Evolutionary conservation across 2,797 vertebrate species (phyloP), one percentile per base, ranked within the genome.

Genomic region (Hipposideros larvatus): DNA sequence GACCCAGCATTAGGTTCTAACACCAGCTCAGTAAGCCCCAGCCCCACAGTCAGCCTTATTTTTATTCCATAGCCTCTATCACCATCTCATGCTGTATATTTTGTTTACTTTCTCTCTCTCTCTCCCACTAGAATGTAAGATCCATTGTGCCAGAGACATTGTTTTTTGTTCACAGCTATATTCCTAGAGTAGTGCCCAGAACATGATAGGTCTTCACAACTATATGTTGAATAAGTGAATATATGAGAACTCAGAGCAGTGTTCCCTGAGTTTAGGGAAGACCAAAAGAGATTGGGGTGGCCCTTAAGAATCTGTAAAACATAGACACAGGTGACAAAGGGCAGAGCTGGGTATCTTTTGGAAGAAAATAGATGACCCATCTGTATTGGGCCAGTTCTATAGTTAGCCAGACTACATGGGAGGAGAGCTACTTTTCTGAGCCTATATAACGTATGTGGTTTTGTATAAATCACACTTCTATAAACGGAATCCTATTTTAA

Each of bases 401-500:
- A 63, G 79, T 90, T 95, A 87, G 84, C 66, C 70, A 90, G 87
- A 19, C 37, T 59, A 11, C 90, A 7, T 19, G 84, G 71, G 78
- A 94, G 53, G 80, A 86, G 68, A 87, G 66, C 84, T 94, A 5
- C 92, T 95, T 91, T 93, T 53, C 87, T 74, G 90, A 82, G 84
- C 80, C 84, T 94, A 85, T 92, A 63, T 92, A 97, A 96, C 96
- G 94, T 93, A 95, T 93, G 92, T 94, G 95, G 77, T 85, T 94
- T 93, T 74, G 51, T 93, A 57, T 96, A 96, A 96, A 83, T 96
- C 95, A 95, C 85, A 92, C 96, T 97, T 95, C 85, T 97, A 87
- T 97, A 95, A 96, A 96, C 26, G 22, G 95, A 94, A 61, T 92
- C 94, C 73, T 87, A 87, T 97, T 97, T 97, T 97, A 93, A 95